phyloP scores from a whole-genome alignment of 2,888 invertebrate species.

The Zygaena filipendulae region DNA sequence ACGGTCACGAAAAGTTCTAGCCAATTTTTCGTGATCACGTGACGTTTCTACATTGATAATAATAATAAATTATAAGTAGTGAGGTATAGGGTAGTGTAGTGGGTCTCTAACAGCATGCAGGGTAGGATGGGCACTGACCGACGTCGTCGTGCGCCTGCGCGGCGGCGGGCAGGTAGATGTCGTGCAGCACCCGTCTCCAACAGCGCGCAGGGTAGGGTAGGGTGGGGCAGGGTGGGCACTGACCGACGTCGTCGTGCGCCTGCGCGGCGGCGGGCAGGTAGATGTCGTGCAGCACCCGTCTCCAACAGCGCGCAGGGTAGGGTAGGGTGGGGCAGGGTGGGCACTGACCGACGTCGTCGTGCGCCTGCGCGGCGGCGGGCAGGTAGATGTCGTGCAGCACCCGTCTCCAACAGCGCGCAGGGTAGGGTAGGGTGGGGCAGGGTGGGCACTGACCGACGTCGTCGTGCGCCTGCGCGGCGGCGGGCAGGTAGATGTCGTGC shows the following conservation, averaged over 20 bases:
- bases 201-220: too few species aligned
- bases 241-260: constrained; percentile 50
- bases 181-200: constrained; percentile 91
- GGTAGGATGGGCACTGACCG: constrained; percentile 38
- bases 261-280: constrained; percentile 94
- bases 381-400: constrained; percentile 94
- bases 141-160: constrained; percentile 70
- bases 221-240: constrained; percentile 74
- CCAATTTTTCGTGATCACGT: too few species aligned
- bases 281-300: constrained; percentile 91
- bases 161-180: constrained; percentile 94
- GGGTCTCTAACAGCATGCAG: too few species aligned
- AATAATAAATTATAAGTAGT: too few species aligned
- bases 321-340: constrained; percentile 78
- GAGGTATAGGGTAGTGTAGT: too few species aligned
- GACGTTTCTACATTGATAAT: too few species aligned
- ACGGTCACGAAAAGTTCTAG: too few species aligned
- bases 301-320: constrained; percentile 86
- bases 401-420: constrained; percentile 86
- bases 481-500: constrained; percentile 93
- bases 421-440: constrained; percentile 79
- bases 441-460: constrained; percentile 42
- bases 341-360: constrained; percentile 38
- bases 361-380: constrained; percentile 86
- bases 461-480: constrained; percentile 77